Evolutionary conservation across 1,140 invertebrate genomes (phyloP).

Genomic region (Propsilocerus akamusi): DNA sequence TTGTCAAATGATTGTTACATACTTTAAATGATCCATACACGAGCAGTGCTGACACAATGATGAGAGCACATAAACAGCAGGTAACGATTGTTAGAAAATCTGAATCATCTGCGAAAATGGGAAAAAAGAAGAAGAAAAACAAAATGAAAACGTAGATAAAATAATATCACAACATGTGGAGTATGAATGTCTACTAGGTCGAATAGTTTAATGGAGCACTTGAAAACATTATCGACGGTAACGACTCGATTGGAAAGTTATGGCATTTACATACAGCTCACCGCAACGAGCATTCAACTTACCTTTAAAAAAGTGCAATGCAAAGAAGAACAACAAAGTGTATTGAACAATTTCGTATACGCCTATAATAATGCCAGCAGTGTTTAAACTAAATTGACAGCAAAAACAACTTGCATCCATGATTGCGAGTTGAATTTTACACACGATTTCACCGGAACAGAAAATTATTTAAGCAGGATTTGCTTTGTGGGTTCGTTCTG

Average conservation of each 20-base stretch:
- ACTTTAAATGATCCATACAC: conserved; percentile 2
- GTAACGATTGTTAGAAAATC: conserved; percentile 1
- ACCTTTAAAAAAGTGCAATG: neutral
- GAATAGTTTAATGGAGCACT: no score
- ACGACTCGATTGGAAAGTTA: no score
- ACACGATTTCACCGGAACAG: no score
- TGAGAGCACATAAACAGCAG: conserved; percentile 2
- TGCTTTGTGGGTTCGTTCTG: no score
- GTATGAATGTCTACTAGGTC: no score
- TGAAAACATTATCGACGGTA: no score
- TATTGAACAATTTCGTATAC: neutral
- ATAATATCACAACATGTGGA: no score
- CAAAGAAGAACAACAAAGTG: neutral
- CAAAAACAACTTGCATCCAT: neutral
- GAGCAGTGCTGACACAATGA: neutral
- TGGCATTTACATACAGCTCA: no score
- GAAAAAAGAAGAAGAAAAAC: neutral
- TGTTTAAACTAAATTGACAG: neutral
- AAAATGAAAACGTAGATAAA: no score
- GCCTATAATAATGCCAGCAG: neutral
- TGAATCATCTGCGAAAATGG: neutral
- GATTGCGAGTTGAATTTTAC: no score
- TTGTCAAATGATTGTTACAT: neutral
- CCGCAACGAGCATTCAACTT: no score
- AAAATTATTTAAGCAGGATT: no score